Base-by-base conservation (phyloP, 2,888 invertebrate genomes). In the Philhelius pedissequus region DNA sequence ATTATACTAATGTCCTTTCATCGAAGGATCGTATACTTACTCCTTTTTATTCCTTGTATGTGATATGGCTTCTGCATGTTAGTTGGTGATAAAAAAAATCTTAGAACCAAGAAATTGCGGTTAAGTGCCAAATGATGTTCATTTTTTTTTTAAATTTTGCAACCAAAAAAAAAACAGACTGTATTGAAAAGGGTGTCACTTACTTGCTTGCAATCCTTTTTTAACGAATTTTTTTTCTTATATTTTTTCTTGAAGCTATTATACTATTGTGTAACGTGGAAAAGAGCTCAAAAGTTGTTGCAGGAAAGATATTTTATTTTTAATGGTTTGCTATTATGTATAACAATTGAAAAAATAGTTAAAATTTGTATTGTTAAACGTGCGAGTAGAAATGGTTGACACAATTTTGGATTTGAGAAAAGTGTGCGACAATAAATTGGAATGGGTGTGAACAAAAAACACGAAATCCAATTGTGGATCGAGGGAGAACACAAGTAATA, bases 71-170 rank as follows among this genome's bases (percentile, higher is more conserved):
- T 22, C 35, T 69, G 68, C 35, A 50, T 40, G 60, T 66, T 45
- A 38, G 40, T 48, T 45, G 38, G 50, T 48, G 20, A n/a, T 58
- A 22, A 60, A 15, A 35, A 73, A 60, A 70, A 75, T 56, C n/a
- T 13, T 2, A 45, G n/a, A 48, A 76, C 25, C 30, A 68, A 68
- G 22, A 77, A 77, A 68, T 82, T 82, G 82, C 40, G 82, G 78
- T 82, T 69, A 83, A 83, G 82, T 83, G 82, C 82, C 45, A 83
- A 83, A 83, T 35, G 82, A 69, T 83, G 82, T 83, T 45, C 11
- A 15, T 60, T 32, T 48, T 11, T 15, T 22, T 58, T 50, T 38
- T 52, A 45, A 20, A 15, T 32, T 64, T 64, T 43, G 32, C 25
- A 45, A 75, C 35, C 32, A 68, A 40, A 38, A 75, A 48, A 50